A percentile compares a stretch with the other conserved stretches of the same genome.
Conservation (phyloP, 2,113 vertebrate species). For the Acinonyx jubatus region DNA sequence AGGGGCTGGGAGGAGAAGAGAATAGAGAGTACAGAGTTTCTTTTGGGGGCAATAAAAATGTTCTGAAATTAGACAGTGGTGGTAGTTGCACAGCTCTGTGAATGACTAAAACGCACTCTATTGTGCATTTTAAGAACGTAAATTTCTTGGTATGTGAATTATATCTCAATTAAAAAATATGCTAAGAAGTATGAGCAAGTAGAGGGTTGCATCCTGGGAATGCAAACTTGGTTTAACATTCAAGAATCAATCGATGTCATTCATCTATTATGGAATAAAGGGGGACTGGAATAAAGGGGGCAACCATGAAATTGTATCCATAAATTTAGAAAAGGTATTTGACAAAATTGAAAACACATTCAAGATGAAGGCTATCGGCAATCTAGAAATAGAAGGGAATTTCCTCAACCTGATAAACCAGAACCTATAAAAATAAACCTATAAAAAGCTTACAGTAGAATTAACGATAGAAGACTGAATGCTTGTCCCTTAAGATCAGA, state of each 20-base stretch:
- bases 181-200: not conserved
- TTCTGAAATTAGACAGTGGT: not conserved
- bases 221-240: not conserved
- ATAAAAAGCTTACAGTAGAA: not conserved
- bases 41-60: not conserved
- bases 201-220: not conserved
- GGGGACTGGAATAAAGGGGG: not conserved
- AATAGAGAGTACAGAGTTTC: not conserved
- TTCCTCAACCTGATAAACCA: not conserved
- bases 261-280: not conserved
- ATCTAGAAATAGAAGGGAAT: slow-evolving; percentile 29
- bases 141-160: not conserved
- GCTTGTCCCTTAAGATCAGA: not conserved
- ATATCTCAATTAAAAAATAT: not conserved
- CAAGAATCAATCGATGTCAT: not conserved
- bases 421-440: not conserved
- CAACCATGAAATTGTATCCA: not conserved
- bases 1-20: no score
- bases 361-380: not conserved
- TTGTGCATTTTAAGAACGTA: not conserved
- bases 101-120: not conserved
- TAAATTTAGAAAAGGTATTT: not conserved
- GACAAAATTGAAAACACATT: slow-evolving; percentile 1
- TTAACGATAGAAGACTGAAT: not conserved
- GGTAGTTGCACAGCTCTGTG: not conserved